Evolutionary conservation across 2,797 vertebrate genomes (phyloP).

Genomic region (Aeoliscus strigatus): DNA sequence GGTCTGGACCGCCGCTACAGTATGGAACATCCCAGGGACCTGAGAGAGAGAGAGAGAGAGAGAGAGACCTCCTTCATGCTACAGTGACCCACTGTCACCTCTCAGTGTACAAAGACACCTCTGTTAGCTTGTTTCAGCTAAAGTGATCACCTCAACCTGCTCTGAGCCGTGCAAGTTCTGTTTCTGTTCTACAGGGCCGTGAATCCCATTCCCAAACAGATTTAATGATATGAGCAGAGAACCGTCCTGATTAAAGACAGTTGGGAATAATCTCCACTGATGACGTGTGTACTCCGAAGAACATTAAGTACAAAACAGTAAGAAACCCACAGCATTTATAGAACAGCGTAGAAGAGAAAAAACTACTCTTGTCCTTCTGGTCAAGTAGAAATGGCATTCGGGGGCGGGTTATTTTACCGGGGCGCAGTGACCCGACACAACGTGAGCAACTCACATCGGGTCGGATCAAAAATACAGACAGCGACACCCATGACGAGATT

Average conservation of each 20-base stretch:
- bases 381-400: constrained; percentile 49
- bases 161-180: constrained; percentile 2
- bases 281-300: constrained; percentile 25
- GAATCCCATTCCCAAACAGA: too few species aligned
- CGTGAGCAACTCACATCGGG: constrained; percentile 24
- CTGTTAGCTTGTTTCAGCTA: too few species aligned
- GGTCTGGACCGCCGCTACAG: too few species aligned
- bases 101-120: too few species aligned
- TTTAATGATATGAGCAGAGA: constrained; percentile 28
- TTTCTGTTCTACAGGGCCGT: constrained; percentile 1
- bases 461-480: constrained; percentile 46
- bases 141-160: constrained; percentile 2
- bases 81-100: too few species aligned
- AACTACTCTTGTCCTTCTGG: constrained; percentile 28
- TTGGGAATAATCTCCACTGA: constrained; percentile 32
- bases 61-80: too few species aligned
- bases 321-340: constrained; percentile 62
- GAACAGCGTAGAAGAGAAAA: constrained; percentile 47
- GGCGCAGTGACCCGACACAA: constrained; percentile 16
- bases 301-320: constrained; percentile 66
- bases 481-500: constrained; percentile 24
- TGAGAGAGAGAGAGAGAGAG: too few species aligned
- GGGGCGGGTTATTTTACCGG: constrained; percentile 24
- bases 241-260: constrained; percentile 31
- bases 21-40: too few species aligned